phyloP scores from a whole-genome alignment of 1,140 invertebrate species.

The Drosophila erecta region DNA sequence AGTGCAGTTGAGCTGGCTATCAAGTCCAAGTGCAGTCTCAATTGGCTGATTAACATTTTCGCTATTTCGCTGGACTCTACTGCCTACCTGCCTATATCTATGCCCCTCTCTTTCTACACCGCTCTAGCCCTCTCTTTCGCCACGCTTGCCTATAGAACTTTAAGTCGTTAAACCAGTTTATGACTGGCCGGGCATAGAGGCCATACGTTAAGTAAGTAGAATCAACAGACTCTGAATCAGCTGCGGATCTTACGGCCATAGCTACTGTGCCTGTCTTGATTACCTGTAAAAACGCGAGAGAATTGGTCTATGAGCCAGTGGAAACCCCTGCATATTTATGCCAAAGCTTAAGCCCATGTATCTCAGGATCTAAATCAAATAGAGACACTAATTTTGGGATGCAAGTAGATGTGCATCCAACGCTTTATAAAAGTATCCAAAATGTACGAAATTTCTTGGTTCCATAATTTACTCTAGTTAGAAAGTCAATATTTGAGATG shows the following conservation, averaged over 20 bases:
- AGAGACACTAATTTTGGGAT: background rate
- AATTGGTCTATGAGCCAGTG: slow-evolving; percentile 1
- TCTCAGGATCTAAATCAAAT: background rate
- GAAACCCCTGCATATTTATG: background rate
- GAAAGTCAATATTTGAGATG: too few relatives aligned
- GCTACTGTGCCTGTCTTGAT: slow-evolving; percentile 26
- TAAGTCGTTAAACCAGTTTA: slow-evolving; percentile 77
- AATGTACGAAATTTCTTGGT: too few relatives aligned
- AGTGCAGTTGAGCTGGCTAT: slow-evolving; percentile 18
- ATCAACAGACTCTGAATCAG: slow-evolving; percentile 65
- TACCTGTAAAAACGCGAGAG: slow-evolving; percentile 1
- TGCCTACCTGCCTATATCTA: slow-evolving; percentile 29
- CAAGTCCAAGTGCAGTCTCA: slow-evolving; percentile 52
- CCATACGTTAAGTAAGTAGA: slow-evolving; percentile 66
- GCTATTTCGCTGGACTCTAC: slow-evolving; percentile 3
- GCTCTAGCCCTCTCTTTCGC: background rate
- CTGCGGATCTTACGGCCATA: slow-evolving; percentile 28
- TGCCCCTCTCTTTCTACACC: slow-evolving; percentile 3
- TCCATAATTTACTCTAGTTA: too few relatives aligned
- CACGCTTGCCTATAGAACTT: slow-evolving; percentile 43
- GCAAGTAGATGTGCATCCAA: background rate
- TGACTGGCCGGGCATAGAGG: slow-evolving; percentile 63
- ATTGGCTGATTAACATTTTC: slow-evolving; percentile 27
- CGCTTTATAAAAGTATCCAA: too few relatives aligned
- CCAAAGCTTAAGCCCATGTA: background rate